phyloP scores from a whole-genome alignment of 2,113 vertebrate species.

The Nannobrachium achirus region DNA sequence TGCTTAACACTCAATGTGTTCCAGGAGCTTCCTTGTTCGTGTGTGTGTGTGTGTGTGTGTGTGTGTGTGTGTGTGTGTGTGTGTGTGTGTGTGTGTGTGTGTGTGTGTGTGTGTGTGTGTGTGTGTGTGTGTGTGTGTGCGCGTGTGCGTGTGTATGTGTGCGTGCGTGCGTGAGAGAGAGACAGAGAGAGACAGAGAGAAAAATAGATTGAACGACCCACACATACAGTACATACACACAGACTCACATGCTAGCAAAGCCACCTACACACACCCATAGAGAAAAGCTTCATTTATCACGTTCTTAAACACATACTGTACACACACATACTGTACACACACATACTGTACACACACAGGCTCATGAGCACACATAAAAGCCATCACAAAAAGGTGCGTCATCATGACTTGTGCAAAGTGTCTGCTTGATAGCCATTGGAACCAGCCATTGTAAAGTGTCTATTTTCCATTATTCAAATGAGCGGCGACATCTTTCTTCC shows the following conservation, averaged over 20 bases:
- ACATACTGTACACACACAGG: not conserved
- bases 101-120: conserved; percentile 17
- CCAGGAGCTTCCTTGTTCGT: too few species aligned
- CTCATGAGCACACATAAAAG: not conserved
- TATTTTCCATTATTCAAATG: conserved; percentile 39
- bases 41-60: not conserved
- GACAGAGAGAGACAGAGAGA: too few species aligned
- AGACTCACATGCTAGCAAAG: not conserved
- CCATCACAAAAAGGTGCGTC: conserved; percentile 19
- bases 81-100: conserved; percentile 6
- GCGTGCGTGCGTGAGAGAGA: conserved; percentile 64
- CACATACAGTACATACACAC: conserved; percentile 25
- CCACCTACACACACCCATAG: not conserved
- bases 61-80: not conserved
- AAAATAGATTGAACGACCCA: too few species aligned
- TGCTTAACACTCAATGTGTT: too few species aligned
- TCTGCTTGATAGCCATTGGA: conserved; percentile 16
- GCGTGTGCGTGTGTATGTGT: conserved; percentile 29
- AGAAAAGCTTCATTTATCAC: not conserved
- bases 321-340: not conserved
- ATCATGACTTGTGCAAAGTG: conserved; percentile 28
- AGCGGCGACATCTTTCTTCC: not conserved
- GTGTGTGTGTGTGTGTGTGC: conserved; percentile 36
- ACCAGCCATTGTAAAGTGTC: conserved; percentile 52
- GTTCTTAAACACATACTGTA: not conserved